Evolutionary conservation across 2,113 vertebrate genomes (phyloP).

Genomic region (Rafetus swinhoei): DNA sequence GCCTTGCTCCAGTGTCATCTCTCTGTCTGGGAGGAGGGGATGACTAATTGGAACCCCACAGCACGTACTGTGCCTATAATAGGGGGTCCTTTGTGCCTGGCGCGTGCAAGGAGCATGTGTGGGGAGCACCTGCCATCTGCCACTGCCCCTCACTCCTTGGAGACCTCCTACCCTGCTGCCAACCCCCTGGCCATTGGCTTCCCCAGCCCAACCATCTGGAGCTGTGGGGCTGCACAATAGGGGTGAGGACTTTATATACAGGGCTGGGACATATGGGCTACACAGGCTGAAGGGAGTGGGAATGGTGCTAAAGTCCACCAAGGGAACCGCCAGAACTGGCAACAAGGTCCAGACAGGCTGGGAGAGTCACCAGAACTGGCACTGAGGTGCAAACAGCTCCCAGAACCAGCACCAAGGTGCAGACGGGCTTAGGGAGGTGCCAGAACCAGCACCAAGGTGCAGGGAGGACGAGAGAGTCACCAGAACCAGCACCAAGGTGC

Average conservation of each 20-base stretch:
- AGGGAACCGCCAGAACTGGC: neutral
- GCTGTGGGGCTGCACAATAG: slow-evolving; percentile 61
- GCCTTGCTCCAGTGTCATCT: neutral
- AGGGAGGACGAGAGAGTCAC: neutral
- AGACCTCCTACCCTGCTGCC: neutral
- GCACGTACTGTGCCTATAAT: neutral
- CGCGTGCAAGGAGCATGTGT: neutral
- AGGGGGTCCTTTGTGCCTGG: neutral
- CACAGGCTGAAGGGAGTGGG: neutral
- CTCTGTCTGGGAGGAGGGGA: neutral
- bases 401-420: no score
- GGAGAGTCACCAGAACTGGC: neutral
- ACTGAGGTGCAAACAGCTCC: no score
- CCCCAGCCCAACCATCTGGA: slow-evolving; percentile 70
- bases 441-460: no score
- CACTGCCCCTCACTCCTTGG: neutral
- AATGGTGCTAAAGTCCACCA: no score
- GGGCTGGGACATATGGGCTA: neutral
- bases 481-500: no score
- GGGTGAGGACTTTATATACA: slow-evolving; percentile 61
- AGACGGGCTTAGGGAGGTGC: neutral
- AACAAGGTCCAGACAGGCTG: rapidly evolving
- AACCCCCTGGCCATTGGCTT: slow-evolving; percentile 60
- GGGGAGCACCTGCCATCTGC: neutral
- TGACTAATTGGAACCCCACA: neutral